phyloP scores from a whole-genome alignment of 2,888 invertebrate species.

The Epirrhoe tristata region DNA sequence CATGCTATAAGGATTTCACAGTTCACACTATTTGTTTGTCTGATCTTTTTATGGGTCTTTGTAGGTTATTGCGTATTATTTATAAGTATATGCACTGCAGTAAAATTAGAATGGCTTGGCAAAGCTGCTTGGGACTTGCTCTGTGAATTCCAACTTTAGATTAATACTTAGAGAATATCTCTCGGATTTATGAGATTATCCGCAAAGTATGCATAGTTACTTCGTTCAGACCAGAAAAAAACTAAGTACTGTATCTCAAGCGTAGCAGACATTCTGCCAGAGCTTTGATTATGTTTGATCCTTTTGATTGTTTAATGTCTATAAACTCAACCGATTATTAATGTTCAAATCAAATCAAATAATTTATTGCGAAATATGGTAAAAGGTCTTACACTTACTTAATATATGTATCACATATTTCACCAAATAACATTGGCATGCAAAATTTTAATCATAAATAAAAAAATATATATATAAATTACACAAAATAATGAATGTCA shows the following conservation, averaged over 20 bases:
- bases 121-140: slow-evolving; percentile 19
- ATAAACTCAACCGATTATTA: background rate
- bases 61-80: slow-evolving; percentile 9
- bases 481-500: no score
- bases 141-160: slow-evolving; percentile 23
- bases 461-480: no score
- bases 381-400: no score
- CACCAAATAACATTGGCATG: no score
- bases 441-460: no score
- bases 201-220: slow-evolving; percentile 3
- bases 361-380: no score
- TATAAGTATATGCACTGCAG: slow-evolving; percentile 11
- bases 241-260: background rate
- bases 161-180: slow-evolving; percentile 12
- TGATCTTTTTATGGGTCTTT: slow-evolving; percentile 31
- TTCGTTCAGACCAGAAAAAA: background rate
- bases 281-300: background rate
- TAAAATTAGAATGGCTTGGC: slow-evolving; percentile 20
- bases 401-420: no score
- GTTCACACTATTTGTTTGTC: slow-evolving; percentile 32
- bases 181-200: slow-evolving; percentile 9
- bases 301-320: background rate
- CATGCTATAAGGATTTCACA: slow-evolving; percentile 37
- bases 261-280: background rate
- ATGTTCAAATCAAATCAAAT: no score